A percentile compares a stretch with the other conserved stretches of the same genome.
Conservation (phyloP, 2,888 invertebrate species). For the Cheilosia grossa region DNA sequence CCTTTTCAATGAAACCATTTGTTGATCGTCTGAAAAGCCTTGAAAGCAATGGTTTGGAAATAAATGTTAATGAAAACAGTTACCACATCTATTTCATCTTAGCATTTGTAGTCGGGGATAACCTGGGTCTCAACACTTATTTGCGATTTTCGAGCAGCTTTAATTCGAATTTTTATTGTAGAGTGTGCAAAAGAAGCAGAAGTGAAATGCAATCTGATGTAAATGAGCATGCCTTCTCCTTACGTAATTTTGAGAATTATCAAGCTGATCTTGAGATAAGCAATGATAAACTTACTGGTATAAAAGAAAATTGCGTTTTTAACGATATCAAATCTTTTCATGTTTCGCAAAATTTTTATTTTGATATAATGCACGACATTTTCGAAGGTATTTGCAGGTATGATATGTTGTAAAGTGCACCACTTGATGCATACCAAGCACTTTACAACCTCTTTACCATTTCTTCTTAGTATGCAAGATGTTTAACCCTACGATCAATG, state of each 20-base stretch:
- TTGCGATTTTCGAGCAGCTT: conserved; percentile 8
- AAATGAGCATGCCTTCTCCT: background rate
- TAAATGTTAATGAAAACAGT: background rate
- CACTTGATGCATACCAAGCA: no score
- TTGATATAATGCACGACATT: conserved; percentile 42
- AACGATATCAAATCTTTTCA: conserved; percentile 40
- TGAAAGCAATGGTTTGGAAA: background rate
- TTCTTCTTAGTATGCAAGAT: no score
- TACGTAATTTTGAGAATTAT: conserved; percentile 25
- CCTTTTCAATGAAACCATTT: conserved; percentile 29
- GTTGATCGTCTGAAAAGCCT: conserved; percentile 17
- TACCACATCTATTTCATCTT: conserved; percentile 24
- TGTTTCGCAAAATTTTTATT: conserved; percentile 17
- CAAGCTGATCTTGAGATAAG: conserved; percentile 8
- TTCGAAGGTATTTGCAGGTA: conserved; percentile 19
- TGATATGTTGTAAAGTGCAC: conserved; percentile 14
- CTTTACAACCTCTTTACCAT: no score
- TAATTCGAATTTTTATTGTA: conserved; percentile 8
- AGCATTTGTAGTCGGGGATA: conserved; percentile 44
- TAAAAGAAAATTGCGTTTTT: conserved; percentile 35
- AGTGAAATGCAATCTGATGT: conserved; percentile 15
- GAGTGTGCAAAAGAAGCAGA: conserved; percentile 9
- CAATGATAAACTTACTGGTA: conserved; percentile 33
- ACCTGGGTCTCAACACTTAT: conserved; percentile 27
- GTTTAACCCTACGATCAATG: no score